These are phyloP conservation scores for Sebastolobus altivelis DNA, from an alignment of 2,797 vertebrate species.

Conservation along the genomic window DNA sequence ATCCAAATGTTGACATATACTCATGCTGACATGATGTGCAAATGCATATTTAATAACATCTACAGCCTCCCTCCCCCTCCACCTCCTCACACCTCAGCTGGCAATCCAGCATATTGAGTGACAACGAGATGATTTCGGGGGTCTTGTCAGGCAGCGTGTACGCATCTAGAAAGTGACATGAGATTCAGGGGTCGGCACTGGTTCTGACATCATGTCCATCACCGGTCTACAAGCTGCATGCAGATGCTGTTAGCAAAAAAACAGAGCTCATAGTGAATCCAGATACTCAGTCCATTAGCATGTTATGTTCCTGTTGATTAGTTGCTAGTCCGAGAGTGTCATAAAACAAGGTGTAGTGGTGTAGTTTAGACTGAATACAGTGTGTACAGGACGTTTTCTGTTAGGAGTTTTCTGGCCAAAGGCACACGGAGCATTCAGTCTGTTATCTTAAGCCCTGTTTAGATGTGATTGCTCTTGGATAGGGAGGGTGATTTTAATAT, in stretches of 20 bases:
- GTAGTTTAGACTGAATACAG: background rate
- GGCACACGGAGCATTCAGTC: background rate
- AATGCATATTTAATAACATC: slow-evolving; percentile 64
- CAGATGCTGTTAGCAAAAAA: slow-evolving; percentile 14
- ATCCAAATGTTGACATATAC: slow-evolving; percentile 50
- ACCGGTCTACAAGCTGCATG: slow-evolving; percentile 1
- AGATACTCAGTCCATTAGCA: background rate
- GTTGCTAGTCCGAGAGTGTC: background rate
- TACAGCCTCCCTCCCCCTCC: background rate
- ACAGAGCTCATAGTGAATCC: background rate
- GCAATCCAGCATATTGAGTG: slow-evolving; percentile 31
- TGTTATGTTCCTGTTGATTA: background rate
- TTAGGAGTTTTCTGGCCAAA: background rate
- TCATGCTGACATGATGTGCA: slow-evolving; percentile 48
- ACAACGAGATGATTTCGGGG: slow-evolving; percentile 43
- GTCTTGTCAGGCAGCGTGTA: slow-evolving; percentile 26
- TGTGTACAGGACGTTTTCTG: background rate
- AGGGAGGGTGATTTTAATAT: background rate
- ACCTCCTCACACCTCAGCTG: background rate
- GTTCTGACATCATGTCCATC: slow-evolving; percentile 38
- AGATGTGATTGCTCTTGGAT: background rate
- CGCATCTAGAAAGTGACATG: slow-evolving; percentile 5
- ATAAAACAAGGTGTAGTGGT: background rate
- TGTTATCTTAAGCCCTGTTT: background rate
- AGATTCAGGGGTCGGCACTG: slow-evolving; percentile 14